phyloP scores from a whole-genome alignment of 2,888 invertebrate genomes.

The Xanthia togata region DNA sequence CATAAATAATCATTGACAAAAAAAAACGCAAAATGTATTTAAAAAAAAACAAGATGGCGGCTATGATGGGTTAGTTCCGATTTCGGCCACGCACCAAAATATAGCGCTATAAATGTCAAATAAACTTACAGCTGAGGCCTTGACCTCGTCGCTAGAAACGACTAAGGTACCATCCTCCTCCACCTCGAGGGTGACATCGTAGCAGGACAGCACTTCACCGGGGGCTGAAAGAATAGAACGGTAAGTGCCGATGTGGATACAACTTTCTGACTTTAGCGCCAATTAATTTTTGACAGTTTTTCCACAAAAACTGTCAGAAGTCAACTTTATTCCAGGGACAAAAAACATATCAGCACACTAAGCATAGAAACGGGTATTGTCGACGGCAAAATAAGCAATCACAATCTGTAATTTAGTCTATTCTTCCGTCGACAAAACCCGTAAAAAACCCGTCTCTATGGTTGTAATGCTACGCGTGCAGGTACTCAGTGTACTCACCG shows the following conservation, averaged over 20 bases:
- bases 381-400: too few species aligned
- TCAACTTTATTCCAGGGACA: background rate
- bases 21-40: too few species aligned
- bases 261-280: background rate
- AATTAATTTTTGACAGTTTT: too few species aligned
- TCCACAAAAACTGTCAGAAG: too few species aligned
- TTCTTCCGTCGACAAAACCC: too few species aligned
- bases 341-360: background rate
- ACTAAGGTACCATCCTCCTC: slow-evolving; percentile 43
- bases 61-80: too few species aligned
- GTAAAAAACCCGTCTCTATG: too few species aligned
- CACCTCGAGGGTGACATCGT: slow-evolving; percentile 39
- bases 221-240: slow-evolving; percentile 65
- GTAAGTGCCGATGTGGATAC: background rate
- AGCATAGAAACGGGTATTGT: too few species aligned
- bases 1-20: too few species aligned
- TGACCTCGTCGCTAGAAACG: slow-evolving; percentile 51
- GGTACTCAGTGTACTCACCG: slow-evolving; percentile 74
- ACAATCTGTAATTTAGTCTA: too few species aligned
- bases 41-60: background rate
- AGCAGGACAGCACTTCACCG: slow-evolving; percentile 73
- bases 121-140: slow-evolving; percentile 59
- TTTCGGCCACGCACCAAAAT: background rate
- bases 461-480: too few species aligned
- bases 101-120: too few species aligned